A percentile compares a stretch with the other conserved stretches of the same genome.
These are phyloP conservation scores for Indicator maculatus DNA, from an alignment of 2,113 vertebrate genomes.

Conservation along the genomic window DNA sequence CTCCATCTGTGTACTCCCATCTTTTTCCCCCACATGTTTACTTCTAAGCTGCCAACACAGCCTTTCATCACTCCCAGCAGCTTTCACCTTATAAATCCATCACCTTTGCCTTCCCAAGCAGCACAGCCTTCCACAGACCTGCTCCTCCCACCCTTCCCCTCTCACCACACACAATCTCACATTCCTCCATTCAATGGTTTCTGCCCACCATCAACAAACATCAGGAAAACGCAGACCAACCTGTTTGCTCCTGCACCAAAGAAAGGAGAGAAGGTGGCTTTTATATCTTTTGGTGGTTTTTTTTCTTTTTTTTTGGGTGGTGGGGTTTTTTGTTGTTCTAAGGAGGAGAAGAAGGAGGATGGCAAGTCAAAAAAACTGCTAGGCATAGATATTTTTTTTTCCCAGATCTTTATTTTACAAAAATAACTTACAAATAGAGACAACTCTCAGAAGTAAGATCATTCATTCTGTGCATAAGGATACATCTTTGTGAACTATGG, in stretches of 20 bases:
- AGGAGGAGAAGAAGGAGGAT: neutral
- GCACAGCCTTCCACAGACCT: neutral
- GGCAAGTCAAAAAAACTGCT: neutral
- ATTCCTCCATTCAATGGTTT: neutral
- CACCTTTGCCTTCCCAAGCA: neutral
- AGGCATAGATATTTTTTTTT: neutral
- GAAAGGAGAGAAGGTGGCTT: neutral
- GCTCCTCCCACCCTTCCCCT: neutral
- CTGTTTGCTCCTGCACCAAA: neutral
- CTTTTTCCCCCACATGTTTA: neutral
- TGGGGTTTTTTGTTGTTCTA: neutral
- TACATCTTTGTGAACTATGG: neutral
- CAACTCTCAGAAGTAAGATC: constrained; percentile 35
- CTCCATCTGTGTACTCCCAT: neutral
- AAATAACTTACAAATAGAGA: constrained; percentile 80
- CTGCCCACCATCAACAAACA: neutral
- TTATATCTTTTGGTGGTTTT: neutral
- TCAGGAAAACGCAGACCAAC: neutral
- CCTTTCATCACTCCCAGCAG: neutral
- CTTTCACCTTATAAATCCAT: neutral
- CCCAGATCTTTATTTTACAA: constrained; percentile 74
- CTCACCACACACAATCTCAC: neutral
- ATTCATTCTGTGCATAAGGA: constrained; percentile 26
- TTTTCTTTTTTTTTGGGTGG: neutral
- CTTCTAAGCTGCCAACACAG: neutral